Evolutionary conservation across 2,797 vertebrate species (phyloP).

Genomic region (Threskiornis aethiopicus): DNA sequence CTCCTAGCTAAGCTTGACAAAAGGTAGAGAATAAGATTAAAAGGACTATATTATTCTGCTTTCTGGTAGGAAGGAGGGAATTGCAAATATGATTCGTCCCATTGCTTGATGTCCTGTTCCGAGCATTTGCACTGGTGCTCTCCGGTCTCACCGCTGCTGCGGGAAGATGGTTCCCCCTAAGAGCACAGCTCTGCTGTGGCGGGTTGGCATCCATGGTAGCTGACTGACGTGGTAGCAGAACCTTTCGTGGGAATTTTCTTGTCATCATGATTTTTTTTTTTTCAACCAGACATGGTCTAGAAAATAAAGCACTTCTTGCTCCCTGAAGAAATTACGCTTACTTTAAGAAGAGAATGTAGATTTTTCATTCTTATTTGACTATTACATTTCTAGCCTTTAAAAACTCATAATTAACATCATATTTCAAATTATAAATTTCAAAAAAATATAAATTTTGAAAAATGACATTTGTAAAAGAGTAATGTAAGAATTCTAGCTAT

Average conservation of each 20-base stretch:
- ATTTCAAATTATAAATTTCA: neutral
- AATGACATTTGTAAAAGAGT: neutral
- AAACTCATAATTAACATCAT: neutral
- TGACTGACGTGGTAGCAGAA: neutral
- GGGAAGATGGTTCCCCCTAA: neutral
- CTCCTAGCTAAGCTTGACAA: neutral
- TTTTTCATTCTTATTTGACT: neutral
- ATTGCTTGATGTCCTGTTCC: neutral
- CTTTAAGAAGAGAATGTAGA: neutral
- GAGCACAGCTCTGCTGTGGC: neutral
- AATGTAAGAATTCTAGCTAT: neutral
- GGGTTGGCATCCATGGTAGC: accelerated
- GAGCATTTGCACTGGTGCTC: neutral
- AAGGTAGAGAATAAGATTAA: neutral
- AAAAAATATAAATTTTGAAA: neutral
- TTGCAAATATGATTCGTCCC: neutral
- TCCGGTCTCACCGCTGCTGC: neutral
- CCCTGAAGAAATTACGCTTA: neutral
- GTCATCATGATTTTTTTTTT: neutral
- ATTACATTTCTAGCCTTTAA: neutral
- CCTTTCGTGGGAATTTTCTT: neutral
- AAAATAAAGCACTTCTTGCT: neutral
- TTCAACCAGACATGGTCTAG: neutral
- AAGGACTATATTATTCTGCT: neutral
- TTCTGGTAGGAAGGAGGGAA: neutral